A percentile compares a stretch with the other conserved stretches of the same genome.
Evolutionary conservation across 2,113 vertebrate genomes (phyloP).

Genomic region (Tragelaphus buxtoni): DNA sequence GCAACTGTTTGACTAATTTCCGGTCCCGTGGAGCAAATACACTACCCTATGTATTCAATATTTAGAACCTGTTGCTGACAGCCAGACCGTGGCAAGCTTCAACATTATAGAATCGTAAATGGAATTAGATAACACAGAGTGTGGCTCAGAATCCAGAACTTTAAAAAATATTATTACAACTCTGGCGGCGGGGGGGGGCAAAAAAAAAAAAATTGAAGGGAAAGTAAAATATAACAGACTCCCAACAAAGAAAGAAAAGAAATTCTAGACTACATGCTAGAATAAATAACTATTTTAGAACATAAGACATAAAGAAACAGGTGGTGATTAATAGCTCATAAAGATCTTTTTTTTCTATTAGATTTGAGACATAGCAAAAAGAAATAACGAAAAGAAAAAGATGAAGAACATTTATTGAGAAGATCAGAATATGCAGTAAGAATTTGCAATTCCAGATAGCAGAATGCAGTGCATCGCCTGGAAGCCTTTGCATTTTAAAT

Average conservation of each 20-base stretch:
- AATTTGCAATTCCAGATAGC: constrained; percentile 52
- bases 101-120: constrained; percentile 79
- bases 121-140: constrained; percentile 74
- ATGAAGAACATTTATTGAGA: neutral
- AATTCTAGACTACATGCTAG: neutral
- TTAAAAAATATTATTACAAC: constrained; percentile 63
- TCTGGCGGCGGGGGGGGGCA: neutral
- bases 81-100: constrained; percentile 50
- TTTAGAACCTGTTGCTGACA: constrained; percentile 75
- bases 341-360: constrained; percentile 38
- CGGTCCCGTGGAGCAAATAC: constrained; percentile 73
- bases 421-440: constrained; percentile 55
- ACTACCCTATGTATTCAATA: constrained; percentile 48
- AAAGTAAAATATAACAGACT: constrained; percentile 22
- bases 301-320: constrained; percentile 21
- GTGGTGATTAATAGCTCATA: neutral
- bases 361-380: constrained; percentile 27
- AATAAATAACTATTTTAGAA: constrained; percentile 31
- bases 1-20: constrained; percentile 79
- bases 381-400: neutral
- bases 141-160: constrained; percentile 47
- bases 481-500: constrained; percentile 79
- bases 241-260: neutral
- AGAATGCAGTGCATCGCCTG: constrained; percentile 63
- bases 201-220: neutral